These are phyloP conservation scores for Hyles vespertilio DNA, from an alignment of 1,140 invertebrate species.

Conservation along the genomic window DNA sequence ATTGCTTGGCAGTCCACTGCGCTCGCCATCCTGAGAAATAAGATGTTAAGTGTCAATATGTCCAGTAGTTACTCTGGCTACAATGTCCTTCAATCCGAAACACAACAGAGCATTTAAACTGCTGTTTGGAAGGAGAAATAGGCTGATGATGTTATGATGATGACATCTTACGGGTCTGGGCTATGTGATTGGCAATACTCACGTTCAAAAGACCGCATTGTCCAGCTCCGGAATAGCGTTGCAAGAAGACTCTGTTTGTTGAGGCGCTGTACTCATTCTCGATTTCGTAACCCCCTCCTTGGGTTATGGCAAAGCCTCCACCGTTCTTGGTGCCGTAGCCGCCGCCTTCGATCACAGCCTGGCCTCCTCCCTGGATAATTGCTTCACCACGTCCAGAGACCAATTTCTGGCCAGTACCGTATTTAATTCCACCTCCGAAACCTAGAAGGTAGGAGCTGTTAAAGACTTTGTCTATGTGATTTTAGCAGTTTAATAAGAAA, in stretches of 20 bases:
- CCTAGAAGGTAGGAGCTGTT: neutral
- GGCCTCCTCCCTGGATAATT: constrained; percentile 18
- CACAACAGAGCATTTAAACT: too few relatives aligned
- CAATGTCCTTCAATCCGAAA: too few relatives aligned
- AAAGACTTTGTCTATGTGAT: too few relatives aligned
- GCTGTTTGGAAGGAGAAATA: too few relatives aligned
- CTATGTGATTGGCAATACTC: constrained; percentile 31
- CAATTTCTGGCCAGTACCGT: neutral
- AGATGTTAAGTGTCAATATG: too few relatives aligned
- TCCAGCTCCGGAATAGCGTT: constrained; percentile 41
- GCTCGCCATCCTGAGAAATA: too few relatives aligned
- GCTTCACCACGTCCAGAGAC: neutral
- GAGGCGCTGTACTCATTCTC: constrained; percentile 47
- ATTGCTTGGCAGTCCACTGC: too few relatives aligned
- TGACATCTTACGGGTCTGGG: too few relatives aligned
- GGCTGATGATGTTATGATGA: too few relatives aligned
- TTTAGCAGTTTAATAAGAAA: too few relatives aligned
- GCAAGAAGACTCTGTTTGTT: constrained; percentile 45
- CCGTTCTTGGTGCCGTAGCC: constrained; percentile 25
- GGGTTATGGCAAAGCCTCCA: constrained; percentile 10
- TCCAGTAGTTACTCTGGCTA: too few relatives aligned
- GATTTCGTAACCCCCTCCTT: constrained; percentile 21
- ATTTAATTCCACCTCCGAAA: neutral
- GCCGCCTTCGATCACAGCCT: constrained; percentile 20
- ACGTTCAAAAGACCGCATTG: constrained; percentile 58